Evolutionary conservation across 2,113 vertebrate species (phyloP), one percentile per base, ranked within the genome.

Genomic region (Polypterus senegalus): DNA sequence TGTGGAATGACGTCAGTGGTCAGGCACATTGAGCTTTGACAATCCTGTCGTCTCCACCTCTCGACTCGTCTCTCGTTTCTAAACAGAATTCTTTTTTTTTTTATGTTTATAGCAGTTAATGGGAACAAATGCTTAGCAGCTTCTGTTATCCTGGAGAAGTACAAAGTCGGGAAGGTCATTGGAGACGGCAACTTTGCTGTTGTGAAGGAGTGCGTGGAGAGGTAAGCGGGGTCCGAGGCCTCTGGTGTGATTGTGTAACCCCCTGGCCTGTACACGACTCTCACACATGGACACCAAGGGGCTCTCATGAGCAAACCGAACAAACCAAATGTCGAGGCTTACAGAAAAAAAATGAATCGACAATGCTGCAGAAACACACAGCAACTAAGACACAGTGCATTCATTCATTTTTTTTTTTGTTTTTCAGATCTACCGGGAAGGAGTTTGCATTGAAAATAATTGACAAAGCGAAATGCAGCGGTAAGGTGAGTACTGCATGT

Each of bases 391-490:
- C 27, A 2, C 9, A 1, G 3, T n/a, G 1, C 3, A 3, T 5
- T 1, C 5, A 1, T 3, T 3, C 4, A 3, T 48, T 61, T 58
- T 63, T 58, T 63, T 71, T 44, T 76, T 49, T 65, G 49, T 63
- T 53, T 58, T 47, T 3, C 73, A 99, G 96, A 73, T 89, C 87
- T 56, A 97, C 92, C 1, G 92, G 95, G 71, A 94, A 91, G 71
- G 94, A 99, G 74, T 99, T 90, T 79, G 96, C 96, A 2, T 78
- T 99, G 71, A 99, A 99, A 84, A 97, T 98, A 73, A 98, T 99
- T 66, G 91, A 99, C 83, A 99, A 99, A 75, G 86, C 84, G 73
- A 98, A 96, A 71, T 99, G 95, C 72, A 89, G 88, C 64, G 96
- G 94, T 74, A 99, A 99, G 92, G 95, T 98, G 84, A 62, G 67